phyloP scores from a whole-genome alignment of 2,113 vertebrate genomes.

The Ictalurus furcatus region DNA sequence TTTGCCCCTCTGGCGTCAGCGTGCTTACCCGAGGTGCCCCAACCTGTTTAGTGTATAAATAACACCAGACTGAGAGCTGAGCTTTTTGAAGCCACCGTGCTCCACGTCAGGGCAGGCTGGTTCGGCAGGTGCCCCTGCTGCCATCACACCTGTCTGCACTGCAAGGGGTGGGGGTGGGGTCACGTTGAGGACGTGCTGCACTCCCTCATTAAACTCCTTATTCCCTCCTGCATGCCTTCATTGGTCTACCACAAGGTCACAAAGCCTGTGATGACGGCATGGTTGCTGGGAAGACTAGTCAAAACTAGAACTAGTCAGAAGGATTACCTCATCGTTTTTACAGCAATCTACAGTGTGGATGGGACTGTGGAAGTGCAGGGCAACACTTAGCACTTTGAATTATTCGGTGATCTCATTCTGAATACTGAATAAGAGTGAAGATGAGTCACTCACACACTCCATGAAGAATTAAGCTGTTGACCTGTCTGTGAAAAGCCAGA shows the following conservation, averaged over 20 bases:
- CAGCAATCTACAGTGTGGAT: constrained; percentile 39
- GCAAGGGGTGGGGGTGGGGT: not conserved
- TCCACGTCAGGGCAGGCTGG: constrained; percentile 34
- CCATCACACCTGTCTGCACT: constrained; percentile 61
- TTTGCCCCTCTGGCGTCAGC: constrained; percentile 34
- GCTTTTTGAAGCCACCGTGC: constrained; percentile 42
- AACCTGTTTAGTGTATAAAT: constrained; percentile 52
- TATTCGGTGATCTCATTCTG: constrained; percentile 64
- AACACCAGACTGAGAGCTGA: constrained; percentile 37
- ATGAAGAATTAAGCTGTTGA: constrained; percentile 49
- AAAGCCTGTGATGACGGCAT: constrained; percentile 33
- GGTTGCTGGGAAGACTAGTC: constrained; percentile 36
- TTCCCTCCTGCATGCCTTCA: constrained; percentile 31
- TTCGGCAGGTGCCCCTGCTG: constrained; percentile 52
- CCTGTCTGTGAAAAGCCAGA: constrained; percentile 45
- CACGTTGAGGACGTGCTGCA: constrained; percentile 14
- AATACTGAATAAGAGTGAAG: constrained; percentile 56
- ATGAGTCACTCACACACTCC: constrained; percentile 64
- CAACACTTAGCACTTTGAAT: constrained; percentile 57
- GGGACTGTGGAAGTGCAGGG: not conserved
- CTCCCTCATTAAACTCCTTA: constrained; percentile 30
- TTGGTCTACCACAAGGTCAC: constrained; percentile 47
- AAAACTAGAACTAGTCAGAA: constrained; percentile 27
- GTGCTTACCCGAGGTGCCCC: constrained; percentile 37
- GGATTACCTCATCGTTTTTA: constrained; percentile 48